Base-by-base conservation (phyloP, 1,140 invertebrate genomes). In the Oppia nitens region DNA sequence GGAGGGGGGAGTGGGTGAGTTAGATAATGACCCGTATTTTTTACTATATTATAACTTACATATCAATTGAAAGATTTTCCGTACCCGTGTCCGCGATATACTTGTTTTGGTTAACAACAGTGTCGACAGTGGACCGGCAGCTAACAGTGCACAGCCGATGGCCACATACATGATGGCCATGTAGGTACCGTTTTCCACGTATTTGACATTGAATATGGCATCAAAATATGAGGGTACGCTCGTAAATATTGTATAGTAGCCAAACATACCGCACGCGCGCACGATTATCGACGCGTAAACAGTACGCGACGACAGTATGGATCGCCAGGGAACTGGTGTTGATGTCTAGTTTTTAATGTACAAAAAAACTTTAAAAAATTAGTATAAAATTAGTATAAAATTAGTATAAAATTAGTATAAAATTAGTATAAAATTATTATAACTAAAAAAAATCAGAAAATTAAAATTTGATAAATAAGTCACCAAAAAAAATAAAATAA, bases 1-100 rank as follows among this genome's bases (percentile, higher is more conserved):
- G n/a, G n/a, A n/a, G 3, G 32, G 29, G 27, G 14, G 24, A 25
- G 1, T 47, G 29, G 29, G 17, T 28, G 2, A 26, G 29, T 3
- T 23, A 20, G 2, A 2, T 14, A 2, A 49, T 9, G 20, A 49
- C 9, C 21, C 9, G 6, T 20, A 23, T 11, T 11, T 11, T 6
- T 20, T 23, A 51, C 20, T 24, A 23, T 12, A 20, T 6, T 24
- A 53, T 26, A 9, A 25, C 11, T 54, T 54, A 6, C 28, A 54
- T 51, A 57, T 47, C 56, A 49, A 57, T 28, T 57, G 56, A 50
- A 57, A 57, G 14, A 49, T 49, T 57, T 57, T 57, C 20, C 56
- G 17, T 11, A 57, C 23, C 23, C 47, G 23, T 20, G 48, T 57
- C 17, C 11, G 21, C 26, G 47, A 57, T 49, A 50, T 20, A 49